Conservation (phyloP, 2,113 vertebrate genomes). For the Cynoglossus semilaevis region DNA sequence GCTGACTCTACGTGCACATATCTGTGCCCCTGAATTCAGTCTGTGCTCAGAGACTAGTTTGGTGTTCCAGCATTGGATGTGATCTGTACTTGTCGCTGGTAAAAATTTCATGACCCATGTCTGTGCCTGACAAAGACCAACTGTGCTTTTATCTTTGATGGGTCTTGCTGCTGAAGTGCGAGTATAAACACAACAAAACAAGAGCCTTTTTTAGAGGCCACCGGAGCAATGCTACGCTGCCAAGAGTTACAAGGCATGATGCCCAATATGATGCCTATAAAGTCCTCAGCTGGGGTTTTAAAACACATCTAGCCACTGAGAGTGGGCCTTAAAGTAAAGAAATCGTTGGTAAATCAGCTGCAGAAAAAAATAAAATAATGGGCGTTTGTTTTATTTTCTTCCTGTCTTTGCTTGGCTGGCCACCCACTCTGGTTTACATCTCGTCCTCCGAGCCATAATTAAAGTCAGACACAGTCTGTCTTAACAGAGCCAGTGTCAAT, state of each 20-base stretch:
- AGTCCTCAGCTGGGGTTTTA: conserved; percentile 56
- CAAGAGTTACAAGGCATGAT: conserved; percentile 43
- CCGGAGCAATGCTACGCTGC: conserved; percentile 47
- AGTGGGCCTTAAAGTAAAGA: conserved; percentile 34
- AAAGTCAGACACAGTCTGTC: conserved; percentile 24
- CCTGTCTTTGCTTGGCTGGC: conserved; percentile 18
- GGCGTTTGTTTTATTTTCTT: conserved; percentile 19
- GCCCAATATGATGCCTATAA: conserved; percentile 52
- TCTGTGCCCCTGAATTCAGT: conserved; percentile 38
- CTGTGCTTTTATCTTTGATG: conserved; percentile 65
- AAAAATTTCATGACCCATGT: conserved; percentile 67
- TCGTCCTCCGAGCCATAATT: conserved; percentile 30
- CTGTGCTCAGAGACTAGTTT: conserved; percentile 35
- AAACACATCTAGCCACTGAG: conserved; percentile 48
- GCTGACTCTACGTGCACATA: conserved; percentile 31
- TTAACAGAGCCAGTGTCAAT: conserved; percentile 36
- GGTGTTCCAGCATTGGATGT: background rate
- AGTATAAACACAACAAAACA: conserved; percentile 51
- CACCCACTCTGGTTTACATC: conserved; percentile 19
- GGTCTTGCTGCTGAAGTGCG: conserved; percentile 56
- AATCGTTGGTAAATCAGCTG: conserved; percentile 30
- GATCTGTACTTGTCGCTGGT: conserved; percentile 40
- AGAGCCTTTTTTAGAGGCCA: conserved; percentile 38
- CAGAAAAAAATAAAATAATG: conserved; percentile 14
- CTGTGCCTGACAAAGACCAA: conserved; percentile 59